Base-by-base conservation (phyloP, 2,888 invertebrate genomes). In the Cinara cedri region DNA sequence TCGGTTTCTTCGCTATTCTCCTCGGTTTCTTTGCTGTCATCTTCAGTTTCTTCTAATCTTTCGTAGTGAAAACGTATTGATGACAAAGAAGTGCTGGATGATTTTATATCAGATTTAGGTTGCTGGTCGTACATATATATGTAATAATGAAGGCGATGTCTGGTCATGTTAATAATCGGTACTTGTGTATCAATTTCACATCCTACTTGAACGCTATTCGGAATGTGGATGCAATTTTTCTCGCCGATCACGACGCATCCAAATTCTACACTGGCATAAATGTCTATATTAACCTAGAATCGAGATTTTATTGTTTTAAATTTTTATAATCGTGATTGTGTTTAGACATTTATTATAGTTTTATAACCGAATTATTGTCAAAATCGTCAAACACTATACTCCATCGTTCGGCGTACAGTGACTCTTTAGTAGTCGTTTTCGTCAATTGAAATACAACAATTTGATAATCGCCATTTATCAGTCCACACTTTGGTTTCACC, bases 341-440 rank as follows among this genome's bases (percentile, higher is more conserved):
- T 26, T 26, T 24, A 3, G 2, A 10, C 46, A 63, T 65, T 44
- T 13, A 44, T 34, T 11, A 34, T 11, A 16, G 16, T 16, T n/a
- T 16, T 42, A 55, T 55, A 21, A 78, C 78, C 68, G 62, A 51
- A 70, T 78, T 62, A 21, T 78, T 49, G 1, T 51, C 46, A 21
- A 70, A n/a, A 42, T 51, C 78, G 3, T 78, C 68, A 16, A 78
- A 78, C 13, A 70, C 21, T 42, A 78, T 10, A 13, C 3, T 62
- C 78, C 78, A 78, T 6, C 24, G 70, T 51, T 78, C 78, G 2
- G 68, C 68, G 34, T 70, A 78, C 1, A 78, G 13, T 8, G 70
- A 78, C 10, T 70, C 70, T 60, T 60, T 70, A 10, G 46, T 78
- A 9, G 16, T 26, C 8, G 68, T 70, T 19, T 57, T 78, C 57